Evolutionary conservation across 2,797 vertebrate genomes (phyloP), one percentile per base, ranked within the genome.

Genomic region (Cottoperca gobio): DNA sequence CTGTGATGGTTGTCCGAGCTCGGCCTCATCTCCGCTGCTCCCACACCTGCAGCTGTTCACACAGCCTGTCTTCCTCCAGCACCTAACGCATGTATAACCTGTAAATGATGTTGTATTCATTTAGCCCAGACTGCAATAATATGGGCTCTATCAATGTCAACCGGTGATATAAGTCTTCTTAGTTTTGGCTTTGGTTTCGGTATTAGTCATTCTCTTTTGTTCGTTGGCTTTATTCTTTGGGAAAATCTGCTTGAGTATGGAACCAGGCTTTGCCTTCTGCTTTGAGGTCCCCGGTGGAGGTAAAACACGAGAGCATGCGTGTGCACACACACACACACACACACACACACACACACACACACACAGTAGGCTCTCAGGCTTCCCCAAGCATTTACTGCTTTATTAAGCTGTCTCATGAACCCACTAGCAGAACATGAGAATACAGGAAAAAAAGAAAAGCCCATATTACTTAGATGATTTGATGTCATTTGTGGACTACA

Each of bases 331-430:
- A 21, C 81, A 50, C 62, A 48, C 65, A 50, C 57, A 46, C 66
- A n/a, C 55, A 63, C 73, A 63, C 70, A 63, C 35, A 64, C 50
- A 46, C 72, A 70, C 40, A 50, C 61, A 43, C 57, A 55, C 70
- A 76, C 81, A 76, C 60, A 65, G 54, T 75, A 76, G 84, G 80
- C 80, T 86, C 85, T 65, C 78, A 85, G 89, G 81, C 89, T 90
- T 93, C 88, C 86, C 85, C 84, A 76, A 88, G 86, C 91, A 84
- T 93, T 93, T 90, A 92, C 89, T 89, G 92, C 93, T 94, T 93
- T 95, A 94, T 95, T 94, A 95, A 95, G 91, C 91, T 92, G 92
- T 95, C 94, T 94, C 89, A 92, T 93, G 90, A 95, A 93, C 89
- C 92, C 89, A 91, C 85, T 70, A 90, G 90, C 86, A 92, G 90